A percentile compares a stretch with the other conserved stretches of the same genome.
phyloP scores from a whole-genome alignment of 2,113 vertebrate species.

The Upupa epops region DNA sequence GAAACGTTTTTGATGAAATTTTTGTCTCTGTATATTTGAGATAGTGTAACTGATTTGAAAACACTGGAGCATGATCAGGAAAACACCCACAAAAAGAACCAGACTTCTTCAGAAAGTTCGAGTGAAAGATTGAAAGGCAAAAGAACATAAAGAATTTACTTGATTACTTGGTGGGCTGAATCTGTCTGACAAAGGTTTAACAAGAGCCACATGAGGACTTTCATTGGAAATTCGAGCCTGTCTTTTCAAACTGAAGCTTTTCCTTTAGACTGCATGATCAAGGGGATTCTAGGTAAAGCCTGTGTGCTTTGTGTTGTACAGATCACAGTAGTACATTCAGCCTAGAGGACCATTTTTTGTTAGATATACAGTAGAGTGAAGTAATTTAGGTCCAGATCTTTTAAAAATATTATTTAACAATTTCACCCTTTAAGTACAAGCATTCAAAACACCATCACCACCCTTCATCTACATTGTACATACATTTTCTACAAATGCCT shows the following conservation, averaged over 20 bases:
- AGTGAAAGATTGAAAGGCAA: background rate
- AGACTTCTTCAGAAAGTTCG: background rate
- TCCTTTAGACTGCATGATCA: background rate
- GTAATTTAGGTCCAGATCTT: accelerated
- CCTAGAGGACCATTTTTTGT: background rate
- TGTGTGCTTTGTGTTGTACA: background rate
- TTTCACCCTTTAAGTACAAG: background rate
- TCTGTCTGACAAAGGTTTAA: background rate
- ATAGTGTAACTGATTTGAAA: background rate
- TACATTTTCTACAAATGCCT: background rate
- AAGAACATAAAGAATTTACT: background rate
- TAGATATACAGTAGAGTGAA: background rate
- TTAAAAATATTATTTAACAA: background rate
- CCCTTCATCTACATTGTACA: background rate
- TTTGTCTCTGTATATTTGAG: background rate
- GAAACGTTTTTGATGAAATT: background rate
- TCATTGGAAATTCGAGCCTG: background rate
- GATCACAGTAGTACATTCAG: background rate
- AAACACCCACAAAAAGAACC: background rate
- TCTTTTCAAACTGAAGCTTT: background rate
- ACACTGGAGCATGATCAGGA: background rate
- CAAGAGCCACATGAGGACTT: background rate
- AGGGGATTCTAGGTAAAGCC: background rate
- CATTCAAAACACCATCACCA: background rate
- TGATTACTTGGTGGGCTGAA: background rate